Evolutionary conservation across 2,888 invertebrate species (phyloP).

Genomic region (Tetropium fuscum): DNA sequence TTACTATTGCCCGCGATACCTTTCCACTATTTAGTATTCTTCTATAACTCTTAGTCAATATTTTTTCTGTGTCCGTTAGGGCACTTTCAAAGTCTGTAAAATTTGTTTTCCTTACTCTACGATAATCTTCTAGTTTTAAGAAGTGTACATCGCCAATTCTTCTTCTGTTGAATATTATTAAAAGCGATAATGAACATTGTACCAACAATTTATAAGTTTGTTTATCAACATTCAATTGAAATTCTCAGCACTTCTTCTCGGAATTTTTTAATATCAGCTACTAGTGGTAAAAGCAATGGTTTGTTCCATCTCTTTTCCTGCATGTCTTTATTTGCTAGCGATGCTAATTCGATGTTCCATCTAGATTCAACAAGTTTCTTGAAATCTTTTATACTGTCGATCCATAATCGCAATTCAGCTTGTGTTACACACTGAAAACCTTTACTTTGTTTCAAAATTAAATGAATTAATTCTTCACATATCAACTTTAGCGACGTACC

Average conservation of each 20-base stretch:
- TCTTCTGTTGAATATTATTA: slow-evolving; percentile 39
- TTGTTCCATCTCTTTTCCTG: slow-evolving; percentile 8
- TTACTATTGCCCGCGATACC: slow-evolving; percentile 5
- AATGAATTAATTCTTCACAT: slow-evolving; percentile 37
- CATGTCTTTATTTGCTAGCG: slow-evolving; percentile 12
- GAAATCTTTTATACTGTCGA: slow-evolving; percentile 6
- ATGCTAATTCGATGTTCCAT: slow-evolving; percentile 10
- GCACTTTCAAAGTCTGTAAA: slow-evolving; percentile 7
- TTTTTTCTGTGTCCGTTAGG: background rate
- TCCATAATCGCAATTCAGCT: background rate
- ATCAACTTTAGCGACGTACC: slow-evolving; percentile 43
- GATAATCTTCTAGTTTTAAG: slow-evolving; percentile 9
- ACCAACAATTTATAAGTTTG: slow-evolving; percentile 33
- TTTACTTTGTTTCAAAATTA: slow-evolving; percentile 1
- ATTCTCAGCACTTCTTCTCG: background rate
- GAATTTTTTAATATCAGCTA: slow-evolving; percentile 8
- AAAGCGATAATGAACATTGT: slow-evolving; percentile 28
- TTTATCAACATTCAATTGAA: background rate
- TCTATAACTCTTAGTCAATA: slow-evolving; percentile 1
- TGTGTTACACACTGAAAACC: background rate
- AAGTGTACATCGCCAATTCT: slow-evolving; percentile 27
- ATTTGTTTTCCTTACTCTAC: background rate
- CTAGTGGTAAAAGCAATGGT: slow-evolving; percentile 4
- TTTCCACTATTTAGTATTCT: slow-evolving; percentile 5
- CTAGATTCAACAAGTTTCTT: background rate